A percentile compares a stretch with the other conserved stretches of the same genome.
Evolutionary conservation across 2,113 vertebrate species (phyloP).

Genomic region (Hemibagrus wyckioides): DNA sequence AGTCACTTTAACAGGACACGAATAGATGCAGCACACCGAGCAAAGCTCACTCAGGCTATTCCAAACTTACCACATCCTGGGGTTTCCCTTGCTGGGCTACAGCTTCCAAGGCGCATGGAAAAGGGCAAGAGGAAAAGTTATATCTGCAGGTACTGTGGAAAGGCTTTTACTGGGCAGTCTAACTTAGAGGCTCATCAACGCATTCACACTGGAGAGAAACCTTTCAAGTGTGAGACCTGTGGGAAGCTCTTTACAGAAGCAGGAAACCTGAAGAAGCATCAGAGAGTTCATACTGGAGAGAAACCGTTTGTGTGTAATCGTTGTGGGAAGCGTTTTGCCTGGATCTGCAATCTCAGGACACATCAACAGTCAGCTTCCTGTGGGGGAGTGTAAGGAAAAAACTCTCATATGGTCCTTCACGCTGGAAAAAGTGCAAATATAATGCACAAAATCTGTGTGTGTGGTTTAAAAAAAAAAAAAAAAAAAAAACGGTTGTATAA

Average conservation of each 20-base stretch:
- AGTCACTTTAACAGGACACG: conserved; percentile 36
- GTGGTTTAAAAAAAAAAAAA: too few species aligned
- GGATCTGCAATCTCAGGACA: conserved; percentile 73
- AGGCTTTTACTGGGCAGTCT: conserved; percentile 66
- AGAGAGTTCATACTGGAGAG: conserved; percentile 73
- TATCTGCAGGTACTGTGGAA: conserved; percentile 66
- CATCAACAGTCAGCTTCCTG: conserved; percentile 71
- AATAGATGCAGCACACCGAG: conserved; percentile 12
- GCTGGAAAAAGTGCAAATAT: neutral
- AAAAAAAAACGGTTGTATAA: neutral
- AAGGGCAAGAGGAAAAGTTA: conserved; percentile 61
- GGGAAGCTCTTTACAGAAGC: conserved; percentile 72
- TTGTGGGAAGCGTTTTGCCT: conserved; percentile 71
- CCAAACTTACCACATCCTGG: conserved; percentile 35
- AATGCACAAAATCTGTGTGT: neutral
- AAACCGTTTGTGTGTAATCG: conserved; percentile 68
- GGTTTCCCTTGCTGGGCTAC: conserved; percentile 15
- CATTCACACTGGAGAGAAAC: conserved; percentile 73
- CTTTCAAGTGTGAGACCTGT: conserved; percentile 67
- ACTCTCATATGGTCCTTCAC: neutral
- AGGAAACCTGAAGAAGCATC: conserved; percentile 74
- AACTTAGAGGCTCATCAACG: conserved; percentile 70
- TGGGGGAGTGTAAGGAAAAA: conserved; percentile 39
- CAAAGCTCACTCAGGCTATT: conserved; percentile 21
- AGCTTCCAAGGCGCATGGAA: conserved; percentile 35